Percentiles rank a stretch among this genome's conserved stretches.
phyloP scores from a whole-genome alignment of 2,888 invertebrate species.

The Trichacis sp. region DNA sequence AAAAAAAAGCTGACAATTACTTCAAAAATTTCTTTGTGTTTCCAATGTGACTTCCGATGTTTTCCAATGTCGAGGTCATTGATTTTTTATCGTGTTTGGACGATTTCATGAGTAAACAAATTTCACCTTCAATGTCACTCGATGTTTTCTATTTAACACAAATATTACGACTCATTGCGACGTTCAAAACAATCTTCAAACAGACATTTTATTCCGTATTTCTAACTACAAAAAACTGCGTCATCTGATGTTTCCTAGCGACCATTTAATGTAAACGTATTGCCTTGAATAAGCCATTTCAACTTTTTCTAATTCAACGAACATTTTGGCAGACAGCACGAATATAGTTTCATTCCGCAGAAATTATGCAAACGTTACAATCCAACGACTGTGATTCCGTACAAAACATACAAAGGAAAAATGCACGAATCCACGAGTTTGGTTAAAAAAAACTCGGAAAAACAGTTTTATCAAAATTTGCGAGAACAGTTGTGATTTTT shows the following conservation, averaged over 20 bases:
- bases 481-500: too few relatives aligned
- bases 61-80: too few relatives aligned
- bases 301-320: conserved; percentile 31
- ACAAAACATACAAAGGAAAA: background rate
- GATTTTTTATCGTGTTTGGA: too few relatives aligned
- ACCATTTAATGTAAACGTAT: conserved; percentile 28
- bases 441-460: too few relatives aligned
- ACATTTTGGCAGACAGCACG: conserved; percentile 32
- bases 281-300: conserved; percentile 22
- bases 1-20: too few relatives aligned
- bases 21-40: too few relatives aligned
- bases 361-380: conserved; percentile 38
- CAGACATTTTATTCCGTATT: conserved; percentile 10
- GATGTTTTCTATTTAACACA: background rate
- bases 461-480: too few relatives aligned
- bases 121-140: too few relatives aligned
- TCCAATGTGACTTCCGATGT: too few relatives aligned
- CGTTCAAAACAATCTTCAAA: conserved; percentile 11
- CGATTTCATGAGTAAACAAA: too few relatives aligned
- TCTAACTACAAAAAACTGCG: conserved; percentile 9
- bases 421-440: conserved; percentile 2
- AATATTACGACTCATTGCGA: conserved; percentile 14
- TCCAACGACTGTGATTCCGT: too few relatives aligned
- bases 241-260: conserved; percentile 13
- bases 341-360: conserved; percentile 34